Conservation (phyloP, 2,797 vertebrate genomes). For the Notoglanidium macrostoma region DNA sequence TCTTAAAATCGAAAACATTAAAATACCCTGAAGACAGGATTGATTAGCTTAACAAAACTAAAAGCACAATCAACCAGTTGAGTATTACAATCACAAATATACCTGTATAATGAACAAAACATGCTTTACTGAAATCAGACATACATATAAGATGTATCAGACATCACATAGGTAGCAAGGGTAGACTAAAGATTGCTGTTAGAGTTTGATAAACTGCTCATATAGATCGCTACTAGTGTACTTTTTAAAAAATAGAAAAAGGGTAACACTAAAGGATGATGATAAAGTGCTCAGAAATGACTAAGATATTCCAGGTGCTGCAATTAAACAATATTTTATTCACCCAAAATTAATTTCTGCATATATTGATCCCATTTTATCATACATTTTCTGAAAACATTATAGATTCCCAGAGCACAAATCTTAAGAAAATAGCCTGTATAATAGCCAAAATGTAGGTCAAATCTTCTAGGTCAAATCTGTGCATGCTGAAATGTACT, state of each 20-base stretch:
- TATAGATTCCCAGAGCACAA: too few relatives aligned
- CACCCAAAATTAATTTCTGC: too few relatives aligned
- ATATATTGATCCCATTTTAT: too few relatives aligned
- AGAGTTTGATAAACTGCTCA: not conserved
- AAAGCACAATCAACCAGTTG: not conserved
- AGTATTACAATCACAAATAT: not conserved
- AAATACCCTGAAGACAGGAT: not conserved
- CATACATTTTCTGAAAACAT: too few relatives aligned
- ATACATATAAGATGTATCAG: too few relatives aligned
- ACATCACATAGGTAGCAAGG: not conserved
- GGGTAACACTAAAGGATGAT: not conserved
- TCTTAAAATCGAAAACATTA: not conserved
- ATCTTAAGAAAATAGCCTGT: too few relatives aligned
- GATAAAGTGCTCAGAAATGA: not conserved
- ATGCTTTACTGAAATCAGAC: too few relatives aligned
- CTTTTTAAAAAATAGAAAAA: not conserved
- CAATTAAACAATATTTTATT: too few relatives aligned
- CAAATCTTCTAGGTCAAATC: too few relatives aligned
- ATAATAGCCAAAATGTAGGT: too few relatives aligned
- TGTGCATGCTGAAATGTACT: too few relatives aligned
- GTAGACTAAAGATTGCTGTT: not conserved
- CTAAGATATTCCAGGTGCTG: too few relatives aligned
- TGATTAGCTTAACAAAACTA: not conserved
- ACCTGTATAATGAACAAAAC: not conserved
- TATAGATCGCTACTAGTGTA: not conserved